Base-by-base conservation (phyloP, 92 coral and sea anemone genomes). In the Pocillopora meandrina region DNA sequence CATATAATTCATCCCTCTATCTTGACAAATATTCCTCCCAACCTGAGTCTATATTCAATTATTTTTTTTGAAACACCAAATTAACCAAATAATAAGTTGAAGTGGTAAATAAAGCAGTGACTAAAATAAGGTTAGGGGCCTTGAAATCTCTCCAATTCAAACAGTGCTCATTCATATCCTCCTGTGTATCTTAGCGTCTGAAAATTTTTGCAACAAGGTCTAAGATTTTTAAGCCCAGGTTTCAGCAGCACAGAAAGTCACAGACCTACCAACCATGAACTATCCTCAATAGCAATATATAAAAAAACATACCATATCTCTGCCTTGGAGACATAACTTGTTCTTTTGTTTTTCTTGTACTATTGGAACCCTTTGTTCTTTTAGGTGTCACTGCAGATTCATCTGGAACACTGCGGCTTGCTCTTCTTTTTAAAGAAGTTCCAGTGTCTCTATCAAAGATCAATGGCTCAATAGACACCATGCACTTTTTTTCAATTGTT, bases 381-480 rank as follows among this genome's bases (percentile, higher is more conserved):
- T 96, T 96, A 52, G 74, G 78, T 1, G 84, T 77, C 52, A 90
- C 92, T 33, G 34, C 75, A 2, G 92, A 87, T 56, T 89, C 96
- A 80, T 96, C 98, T 56, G 98, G 95, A 13, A 96, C 74, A 72
- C 98, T 94, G 55, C 89, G 89, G 57, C 96, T 96, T 68, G 98
- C 98, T 80, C 95, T 96, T 62, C 98, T 81, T 58, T 96, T 96
- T 15, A 70, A 65, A n/a, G 91, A 83, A 26, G 82, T 72, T 9
- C 23, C 61, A 58, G 71, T 49, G 35, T 86, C 76, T 5, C 81
- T 17, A 78, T 83, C 74, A 47, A 68, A 73, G 21, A 82, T 85
- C 17, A 83, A 65, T 15, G 87, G 74, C 3, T 78, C 77, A 58
- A 56, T 13, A 26, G 68, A 76, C 23, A 79, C 61, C 20, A 20